Conservation (phyloP, 2,888 invertebrate species). For the Leptarthrus brevirostris region DNA sequence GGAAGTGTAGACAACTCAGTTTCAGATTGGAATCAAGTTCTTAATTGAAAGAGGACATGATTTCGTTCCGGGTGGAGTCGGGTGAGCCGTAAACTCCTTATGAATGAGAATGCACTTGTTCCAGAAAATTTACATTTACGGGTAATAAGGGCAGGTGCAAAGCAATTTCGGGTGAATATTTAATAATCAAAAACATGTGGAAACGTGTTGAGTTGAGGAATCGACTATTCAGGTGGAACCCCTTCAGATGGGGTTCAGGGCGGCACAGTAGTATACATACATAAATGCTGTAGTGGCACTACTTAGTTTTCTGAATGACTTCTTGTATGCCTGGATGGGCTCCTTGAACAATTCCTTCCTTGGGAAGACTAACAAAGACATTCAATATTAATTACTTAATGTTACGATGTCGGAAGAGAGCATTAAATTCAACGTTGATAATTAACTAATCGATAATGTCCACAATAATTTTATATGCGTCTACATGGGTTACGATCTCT, state of each 20-base stretch:
- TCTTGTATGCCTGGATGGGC: no score
- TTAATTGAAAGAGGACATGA: constrained; percentile 11
- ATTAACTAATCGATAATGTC: constrained; percentile 21
- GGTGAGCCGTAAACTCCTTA: no score
- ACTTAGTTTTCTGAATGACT: no score
- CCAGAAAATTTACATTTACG: constrained; percentile 28
- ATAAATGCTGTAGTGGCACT: no score
- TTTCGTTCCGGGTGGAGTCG: neutral
- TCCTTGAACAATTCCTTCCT: neutral
- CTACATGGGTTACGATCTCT: no score
- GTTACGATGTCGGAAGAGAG: constrained; percentile 11
- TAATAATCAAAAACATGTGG: constrained; percentile 31
- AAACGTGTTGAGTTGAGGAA: no score
- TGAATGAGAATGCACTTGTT: neutral
- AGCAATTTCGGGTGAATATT: constrained; percentile 28
- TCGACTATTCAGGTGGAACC: no score
- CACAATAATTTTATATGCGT: no score
- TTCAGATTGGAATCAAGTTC: neutral
- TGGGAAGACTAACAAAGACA: constrained; percentile 14
- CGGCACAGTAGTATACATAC: no score
- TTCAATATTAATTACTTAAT: constrained; percentile 29
- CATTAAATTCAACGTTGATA: constrained; percentile 25
- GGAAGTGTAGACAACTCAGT: neutral
- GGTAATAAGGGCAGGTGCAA: constrained; percentile 21
- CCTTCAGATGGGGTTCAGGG: no score